These are phyloP conservation scores for Deroplatys truncata DNA, from an alignment of 2,888 invertebrate species.

Conservation along the genomic window DNA sequence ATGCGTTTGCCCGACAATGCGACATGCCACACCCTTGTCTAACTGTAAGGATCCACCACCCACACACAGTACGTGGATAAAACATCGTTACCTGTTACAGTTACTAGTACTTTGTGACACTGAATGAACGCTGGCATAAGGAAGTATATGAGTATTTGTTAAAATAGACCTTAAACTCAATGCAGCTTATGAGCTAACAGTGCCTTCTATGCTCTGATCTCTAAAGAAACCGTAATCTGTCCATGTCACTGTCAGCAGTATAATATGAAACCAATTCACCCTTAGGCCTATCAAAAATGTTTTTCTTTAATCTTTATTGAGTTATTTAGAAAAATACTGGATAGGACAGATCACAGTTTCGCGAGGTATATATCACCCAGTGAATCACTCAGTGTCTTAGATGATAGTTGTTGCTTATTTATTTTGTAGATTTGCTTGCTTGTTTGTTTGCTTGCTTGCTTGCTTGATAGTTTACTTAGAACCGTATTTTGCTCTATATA, in stretches of 20 bases:
- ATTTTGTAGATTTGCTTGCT: neutral
- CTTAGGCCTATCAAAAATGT: neutral
- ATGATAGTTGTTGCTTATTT: neutral
- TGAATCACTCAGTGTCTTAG: neutral
- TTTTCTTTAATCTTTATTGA: too few species aligned
- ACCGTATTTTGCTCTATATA: neutral
- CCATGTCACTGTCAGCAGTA: neutral
- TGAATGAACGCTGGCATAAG: neutral
- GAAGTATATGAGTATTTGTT: neutral
- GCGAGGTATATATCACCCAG: neutral
- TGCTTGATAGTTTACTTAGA: neutral
- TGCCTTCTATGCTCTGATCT: neutral
- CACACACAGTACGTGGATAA: neutral
- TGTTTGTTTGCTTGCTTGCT: neutral
- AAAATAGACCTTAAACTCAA: neutral
- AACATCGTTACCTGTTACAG: neutral
- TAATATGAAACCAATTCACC: too few species aligned
- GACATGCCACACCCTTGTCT: constrained; percentile 6
- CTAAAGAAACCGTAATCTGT: neutral
- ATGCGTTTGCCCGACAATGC: constrained; percentile 22
- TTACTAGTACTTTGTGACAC: neutral
- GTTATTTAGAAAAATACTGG: too few species aligned
- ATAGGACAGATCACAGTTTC: neutral
- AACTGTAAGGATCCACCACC: neutral
- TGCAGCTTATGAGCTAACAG: neutral